A percentile compares a stretch with the other conserved stretches of the same genome.
Conservation (phyloP, 1,140 invertebrate genomes). For the Andrena cerasifolii region DNA sequence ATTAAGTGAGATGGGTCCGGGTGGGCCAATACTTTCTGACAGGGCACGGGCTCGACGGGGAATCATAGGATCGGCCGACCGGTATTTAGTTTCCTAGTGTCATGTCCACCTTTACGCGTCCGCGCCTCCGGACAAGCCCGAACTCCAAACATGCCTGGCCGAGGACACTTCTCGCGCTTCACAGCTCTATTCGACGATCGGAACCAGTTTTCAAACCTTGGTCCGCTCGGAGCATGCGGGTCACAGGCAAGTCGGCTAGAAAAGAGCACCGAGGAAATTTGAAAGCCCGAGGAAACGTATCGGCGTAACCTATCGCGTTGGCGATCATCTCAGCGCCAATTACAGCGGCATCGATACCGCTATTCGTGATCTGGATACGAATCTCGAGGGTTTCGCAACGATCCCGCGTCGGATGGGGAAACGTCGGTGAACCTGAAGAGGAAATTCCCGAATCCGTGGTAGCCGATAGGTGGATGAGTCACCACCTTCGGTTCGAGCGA, state of each 20-base stretch:
- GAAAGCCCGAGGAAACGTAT: neutral
- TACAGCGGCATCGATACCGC: neutral
- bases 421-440: constrained; percentile 57
- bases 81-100: constrained; percentile 81
- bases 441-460: constrained; percentile 71
- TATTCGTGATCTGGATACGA: constrained; percentile 44
- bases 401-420: constrained; percentile 41
- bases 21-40: constrained; percentile 67
- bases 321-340: constrained; percentile 24
- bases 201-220: constrained; percentile 33
- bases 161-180: constrained; percentile 62
- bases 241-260: neutral
- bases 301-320: neutral
- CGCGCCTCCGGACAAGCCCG: constrained; percentile 78
- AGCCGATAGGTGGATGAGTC: constrained; percentile 72
- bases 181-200: constrained; percentile 73
- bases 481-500: constrained; percentile 57
- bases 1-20: constrained; percentile 72
- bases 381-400: constrained; percentile 23
- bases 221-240: neutral
- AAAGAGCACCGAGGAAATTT: neutral
- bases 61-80: constrained; percentile 53
- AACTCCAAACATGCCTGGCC: constrained; percentile 74
- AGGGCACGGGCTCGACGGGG: constrained; percentile 63
- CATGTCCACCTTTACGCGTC: constrained; percentile 80